Evolutionary conservation across 1,140 invertebrate species (phyloP).

Genomic region (Drosophila asahinai): DNA sequence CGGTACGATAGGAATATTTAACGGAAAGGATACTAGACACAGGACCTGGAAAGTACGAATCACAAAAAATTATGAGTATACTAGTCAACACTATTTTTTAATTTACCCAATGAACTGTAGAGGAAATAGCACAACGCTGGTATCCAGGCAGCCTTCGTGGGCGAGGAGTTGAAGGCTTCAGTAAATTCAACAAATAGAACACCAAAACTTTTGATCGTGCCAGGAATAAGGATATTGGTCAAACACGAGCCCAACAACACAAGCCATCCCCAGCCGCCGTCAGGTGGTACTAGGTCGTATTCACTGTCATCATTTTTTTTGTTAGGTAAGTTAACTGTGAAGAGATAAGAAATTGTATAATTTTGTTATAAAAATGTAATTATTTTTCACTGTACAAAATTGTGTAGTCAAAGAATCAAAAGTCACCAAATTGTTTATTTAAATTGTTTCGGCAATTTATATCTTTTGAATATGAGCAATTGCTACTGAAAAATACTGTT

Average conservation of each 20-base stretch:
- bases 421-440: too few species aligned
- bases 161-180: constrained; percentile 90
- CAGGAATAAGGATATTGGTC: constrained; percentile 92
- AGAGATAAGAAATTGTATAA: not conserved
- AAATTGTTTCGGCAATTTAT: too few species aligned
- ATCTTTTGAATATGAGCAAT: too few species aligned
- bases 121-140: constrained; percentile 94
- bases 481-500: too few species aligned
- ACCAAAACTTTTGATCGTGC: constrained; percentile 95
- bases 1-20: constrained; percentile 95
- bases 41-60: constrained; percentile 88
- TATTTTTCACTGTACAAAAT: too few species aligned
- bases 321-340: constrained; percentile 65
- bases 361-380: too few species aligned
- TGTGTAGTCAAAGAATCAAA: too few species aligned
- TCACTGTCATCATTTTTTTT: constrained; percentile 76
- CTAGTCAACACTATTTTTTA: not conserved
- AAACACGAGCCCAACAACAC: constrained; percentile 92
- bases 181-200: constrained; percentile 93
- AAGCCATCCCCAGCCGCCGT: constrained; percentile 93
- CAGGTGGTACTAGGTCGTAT: constrained; percentile 87
- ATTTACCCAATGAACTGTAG: constrained; percentile 92
- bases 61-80: not conserved
- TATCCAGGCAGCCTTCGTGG: constrained; percentile 92
- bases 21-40: constrained; percentile 95